Percentiles rank a stretch among this genome's conserved stretches.
phyloP scores from a whole-genome alignment of 2,888 invertebrate genomes.

The Taphrorychus bicolor region DNA sequence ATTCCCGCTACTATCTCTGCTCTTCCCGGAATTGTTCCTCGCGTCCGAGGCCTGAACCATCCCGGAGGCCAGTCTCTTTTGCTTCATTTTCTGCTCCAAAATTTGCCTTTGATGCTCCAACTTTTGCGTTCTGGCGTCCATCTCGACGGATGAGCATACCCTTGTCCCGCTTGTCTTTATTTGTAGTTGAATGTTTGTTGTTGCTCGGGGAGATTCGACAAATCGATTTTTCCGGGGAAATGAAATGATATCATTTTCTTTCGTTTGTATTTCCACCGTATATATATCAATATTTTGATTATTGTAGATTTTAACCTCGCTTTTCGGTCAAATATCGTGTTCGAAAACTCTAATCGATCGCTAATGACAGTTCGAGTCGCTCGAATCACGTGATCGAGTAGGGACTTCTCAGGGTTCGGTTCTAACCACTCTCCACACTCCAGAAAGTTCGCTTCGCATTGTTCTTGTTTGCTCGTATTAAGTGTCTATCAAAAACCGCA shows the following conservation, averaged over 20 bases:
- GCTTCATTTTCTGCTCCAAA: slow-evolving; percentile 88
- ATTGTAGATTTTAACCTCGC: slow-evolving; percentile 31
- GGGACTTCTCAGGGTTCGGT: no score
- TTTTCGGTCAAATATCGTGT: slow-evolving; percentile 11
- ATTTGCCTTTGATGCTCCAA: slow-evolving; percentile 90
- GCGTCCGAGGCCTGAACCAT: slow-evolving; percentile 89
- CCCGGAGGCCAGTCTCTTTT: slow-evolving; percentile 83
- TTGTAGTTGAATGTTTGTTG: slow-evolving; percentile 45
- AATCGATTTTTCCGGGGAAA: slow-evolving; percentile 44
- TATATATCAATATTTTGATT: slow-evolving; percentile 30
- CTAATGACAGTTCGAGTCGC: background rate
- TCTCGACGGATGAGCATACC: slow-evolving; percentile 47
- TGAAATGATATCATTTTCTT: slow-evolving; percentile 37
- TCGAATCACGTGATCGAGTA: background rate
- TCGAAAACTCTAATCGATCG: background rate
- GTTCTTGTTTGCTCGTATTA: no score
- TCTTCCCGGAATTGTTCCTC: slow-evolving; percentile 71
- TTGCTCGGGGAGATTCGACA: slow-evolving; percentile 49
- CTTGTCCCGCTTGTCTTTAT: slow-evolving; percentile 41
- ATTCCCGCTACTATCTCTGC: slow-evolving; percentile 71
- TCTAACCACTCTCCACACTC: no score
- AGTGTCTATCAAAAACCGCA: no score
- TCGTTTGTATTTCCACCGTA: slow-evolving; percentile 32
- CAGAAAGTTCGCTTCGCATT: no score
- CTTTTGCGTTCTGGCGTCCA: slow-evolving; percentile 75